Evolutionary conservation across 2,888 invertebrate genomes (phyloP).

Genomic region (Anoplius nigerrimus): DNA sequence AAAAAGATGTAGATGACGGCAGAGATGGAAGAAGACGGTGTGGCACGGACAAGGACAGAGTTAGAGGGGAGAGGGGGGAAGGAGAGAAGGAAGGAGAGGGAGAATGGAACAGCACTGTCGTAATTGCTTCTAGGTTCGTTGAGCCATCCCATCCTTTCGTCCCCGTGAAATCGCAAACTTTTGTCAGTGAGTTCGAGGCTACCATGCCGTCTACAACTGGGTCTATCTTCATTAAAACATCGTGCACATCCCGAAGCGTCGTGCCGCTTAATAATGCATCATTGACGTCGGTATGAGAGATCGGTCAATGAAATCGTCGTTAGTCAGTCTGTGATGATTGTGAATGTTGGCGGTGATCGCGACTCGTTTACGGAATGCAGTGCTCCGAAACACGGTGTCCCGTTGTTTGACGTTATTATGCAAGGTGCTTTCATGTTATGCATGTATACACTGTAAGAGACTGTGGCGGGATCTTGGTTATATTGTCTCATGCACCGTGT

Average conservation of each 20-base stretch:
- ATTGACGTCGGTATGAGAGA: constrained; percentile 6
- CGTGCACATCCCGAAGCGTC: constrained; percentile 34
- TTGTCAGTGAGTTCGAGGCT: constrained; percentile 58
- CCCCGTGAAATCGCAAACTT: constrained; percentile 47
- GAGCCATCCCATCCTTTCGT: constrained; percentile 19
- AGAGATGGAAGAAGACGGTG: constrained; percentile 5
- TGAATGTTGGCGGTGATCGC: no score
- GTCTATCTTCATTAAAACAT: constrained; percentile 46
- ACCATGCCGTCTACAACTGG: constrained; percentile 47
- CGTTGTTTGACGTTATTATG: no score
- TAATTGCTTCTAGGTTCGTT: constrained; percentile 21
- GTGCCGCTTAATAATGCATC: constrained; percentile 43
- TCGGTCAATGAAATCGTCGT: constrained; percentile 21
- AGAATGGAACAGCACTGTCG: no score
- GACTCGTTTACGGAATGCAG: no score
- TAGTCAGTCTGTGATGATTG: no score
- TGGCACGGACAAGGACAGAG: constrained; percentile 26
- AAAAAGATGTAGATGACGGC: no score
- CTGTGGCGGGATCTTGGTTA: no score
- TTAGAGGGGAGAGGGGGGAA: neutral
- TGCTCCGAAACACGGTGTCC: no score
- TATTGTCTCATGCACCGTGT: no score
- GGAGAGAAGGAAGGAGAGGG: no score
- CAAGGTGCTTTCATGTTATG: no score
- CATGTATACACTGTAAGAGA: no score